Evolutionary conservation across 2,113 vertebrate species (phyloP).

Genomic region (Perca schrenkii): DNA sequence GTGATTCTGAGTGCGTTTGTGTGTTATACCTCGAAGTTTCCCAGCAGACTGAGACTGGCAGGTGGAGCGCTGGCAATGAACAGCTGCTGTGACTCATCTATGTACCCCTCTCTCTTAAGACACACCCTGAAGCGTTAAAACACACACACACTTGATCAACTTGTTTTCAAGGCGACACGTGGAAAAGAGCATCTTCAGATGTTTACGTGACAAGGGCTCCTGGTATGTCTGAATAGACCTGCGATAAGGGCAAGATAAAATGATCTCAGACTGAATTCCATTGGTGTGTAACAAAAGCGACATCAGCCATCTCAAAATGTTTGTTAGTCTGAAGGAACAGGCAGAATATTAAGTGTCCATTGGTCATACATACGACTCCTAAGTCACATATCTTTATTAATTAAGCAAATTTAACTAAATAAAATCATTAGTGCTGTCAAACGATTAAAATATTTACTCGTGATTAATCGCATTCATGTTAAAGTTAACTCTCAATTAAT

Average conservation of each 20-base stretch:
- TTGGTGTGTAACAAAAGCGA: not conserved
- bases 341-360: not conserved
- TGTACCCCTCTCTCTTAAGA: slow-evolving; percentile 88
- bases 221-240: not conserved
- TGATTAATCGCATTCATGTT: too few relatives aligned
- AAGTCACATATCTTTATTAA: not conserved
- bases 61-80: slow-evolving; percentile 96
- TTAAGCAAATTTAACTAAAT: not conserved
- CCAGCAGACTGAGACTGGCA: slow-evolving; percentile 96
- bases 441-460: too few relatives aligned
- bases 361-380: not conserved
- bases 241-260: not conserved
- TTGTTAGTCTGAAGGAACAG: not conserved
- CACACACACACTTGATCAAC: slow-evolving; percentile 33
- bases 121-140: slow-evolving; percentile 78
- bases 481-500: too few relatives aligned
- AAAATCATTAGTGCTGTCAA: not conserved
- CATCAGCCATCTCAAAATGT: not conserved
- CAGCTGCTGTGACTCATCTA: slow-evolving; percentile 89
- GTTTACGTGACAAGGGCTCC: slow-evolving; percentile 11
- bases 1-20: slow-evolving; percentile 1
- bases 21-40: slow-evolving; percentile 96
- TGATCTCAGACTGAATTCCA: not conserved
- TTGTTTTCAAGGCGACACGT: not conserved
- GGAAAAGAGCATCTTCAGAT: slow-evolving; percentile 2